A percentile compares a stretch with the other conserved stretches of the same genome.
These are phyloP conservation scores for Tyto alba DNA, from an alignment of 2,113 vertebrate genomes.

Conservation along the genomic window DNA sequence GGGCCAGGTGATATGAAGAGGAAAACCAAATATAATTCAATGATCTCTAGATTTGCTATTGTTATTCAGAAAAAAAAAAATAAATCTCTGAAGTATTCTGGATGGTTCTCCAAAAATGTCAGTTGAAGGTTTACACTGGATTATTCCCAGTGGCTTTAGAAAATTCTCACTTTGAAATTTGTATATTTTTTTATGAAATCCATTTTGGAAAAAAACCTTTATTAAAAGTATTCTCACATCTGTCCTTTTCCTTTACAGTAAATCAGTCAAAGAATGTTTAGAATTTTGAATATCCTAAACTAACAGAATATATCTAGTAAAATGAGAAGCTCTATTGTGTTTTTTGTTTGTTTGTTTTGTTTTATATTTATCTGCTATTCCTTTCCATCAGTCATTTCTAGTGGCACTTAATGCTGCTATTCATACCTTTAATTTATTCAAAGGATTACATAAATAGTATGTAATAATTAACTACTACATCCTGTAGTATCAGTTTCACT, in stretches of 20 bases:
- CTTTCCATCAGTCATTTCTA: neutral
- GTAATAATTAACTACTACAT: slow-evolving; percentile 2
- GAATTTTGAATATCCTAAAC: neutral
- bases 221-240: neutral
- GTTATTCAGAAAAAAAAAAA: neutral
- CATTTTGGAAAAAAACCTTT: neutral
- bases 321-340: neutral
- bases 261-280: neutral
- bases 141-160: neutral
- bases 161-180: neutral
- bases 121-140: neutral
- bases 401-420: neutral
- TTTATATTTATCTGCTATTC: neutral
- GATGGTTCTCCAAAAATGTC: neutral
- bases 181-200: neutral
- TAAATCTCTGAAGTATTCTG: neutral
- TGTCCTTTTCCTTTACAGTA: neutral
- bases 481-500: neutral
- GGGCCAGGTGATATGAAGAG: neutral
- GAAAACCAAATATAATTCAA: neutral
- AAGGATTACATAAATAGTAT: neutral
- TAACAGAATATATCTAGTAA: neutral
- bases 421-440: slow-evolving; percentile 23
- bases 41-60: neutral
- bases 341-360: neutral